These are phyloP conservation scores for Pheosia tremula DNA, from an alignment of 2,888 invertebrate species.

Conservation along the genomic window DNA sequence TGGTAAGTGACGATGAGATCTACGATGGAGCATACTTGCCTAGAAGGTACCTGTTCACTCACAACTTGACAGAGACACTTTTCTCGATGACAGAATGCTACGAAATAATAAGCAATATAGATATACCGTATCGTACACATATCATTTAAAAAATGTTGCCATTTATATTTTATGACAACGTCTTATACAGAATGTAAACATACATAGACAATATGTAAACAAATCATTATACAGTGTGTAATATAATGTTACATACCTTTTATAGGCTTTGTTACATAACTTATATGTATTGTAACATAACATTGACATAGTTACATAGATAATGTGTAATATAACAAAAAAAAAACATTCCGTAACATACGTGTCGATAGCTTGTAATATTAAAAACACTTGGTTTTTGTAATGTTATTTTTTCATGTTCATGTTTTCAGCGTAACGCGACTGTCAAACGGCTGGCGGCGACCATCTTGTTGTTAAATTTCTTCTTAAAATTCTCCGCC, in stretches of 20 bases:
- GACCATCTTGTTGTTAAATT: conserved; percentile 80
- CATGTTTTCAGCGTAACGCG: conserved; percentile 40
- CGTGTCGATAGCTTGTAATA: not conserved
- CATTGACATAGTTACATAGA: not conserved
- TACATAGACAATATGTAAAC: not conserved
- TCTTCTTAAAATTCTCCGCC: conserved; percentile 72
- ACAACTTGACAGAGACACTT: no score
- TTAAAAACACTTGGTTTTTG: not conserved
- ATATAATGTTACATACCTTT: not conserved
- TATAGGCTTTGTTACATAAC: not conserved
- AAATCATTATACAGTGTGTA: not conserved
- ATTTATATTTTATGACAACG: no score
- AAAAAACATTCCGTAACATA: not conserved
- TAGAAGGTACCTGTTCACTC: no score
- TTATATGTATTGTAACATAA: not conserved
- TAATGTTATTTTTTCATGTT: not conserved
- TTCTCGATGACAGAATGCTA: no score
- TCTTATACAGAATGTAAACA: no score
- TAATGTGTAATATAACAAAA: not conserved
- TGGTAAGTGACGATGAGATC: no score
- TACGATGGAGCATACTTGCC: no score
- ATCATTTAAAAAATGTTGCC: no score
- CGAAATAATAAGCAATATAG: no score
- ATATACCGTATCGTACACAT: no score
- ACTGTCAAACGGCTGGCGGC: conserved; percentile 76